Conservation (phyloP, 2,113 vertebrate species). For the Pollachius pollachius region DNA sequence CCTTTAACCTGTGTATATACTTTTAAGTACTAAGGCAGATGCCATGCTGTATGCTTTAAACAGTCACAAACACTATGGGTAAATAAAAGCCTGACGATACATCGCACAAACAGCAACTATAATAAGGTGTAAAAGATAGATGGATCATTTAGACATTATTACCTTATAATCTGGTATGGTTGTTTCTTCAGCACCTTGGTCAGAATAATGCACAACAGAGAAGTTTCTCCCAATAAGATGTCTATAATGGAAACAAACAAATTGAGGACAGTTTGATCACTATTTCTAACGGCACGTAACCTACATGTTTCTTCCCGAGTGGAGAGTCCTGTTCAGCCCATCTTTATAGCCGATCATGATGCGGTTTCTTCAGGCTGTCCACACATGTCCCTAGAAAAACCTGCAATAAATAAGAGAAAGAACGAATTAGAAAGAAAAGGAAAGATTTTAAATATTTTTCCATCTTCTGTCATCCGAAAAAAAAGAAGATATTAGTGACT, state of each 20-base stretch:
- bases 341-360: conserved; percentile 71
- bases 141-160: not conserved
- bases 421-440: not conserved
- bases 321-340: conserved; percentile 66
- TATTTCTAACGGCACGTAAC: conserved; percentile 7
- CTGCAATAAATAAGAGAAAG: not conserved
- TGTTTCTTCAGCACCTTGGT: conserved; percentile 72
- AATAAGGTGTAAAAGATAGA: not conserved
- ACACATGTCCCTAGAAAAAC: conserved; percentile 45
- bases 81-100: not conserved
- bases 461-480: no score
- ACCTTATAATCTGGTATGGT: conserved; percentile 69
- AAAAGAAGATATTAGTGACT: no score
- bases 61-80: not conserved
- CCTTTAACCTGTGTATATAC: not conserved
- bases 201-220: conserved; percentile 75
- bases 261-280: not conserved
- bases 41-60: not conserved
- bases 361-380: conserved; percentile 45
- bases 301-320: conserved; percentile 76
- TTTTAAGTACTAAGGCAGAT: no score
- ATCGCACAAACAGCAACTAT: not conserved
- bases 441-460: no score
- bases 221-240: conserved; percentile 80
- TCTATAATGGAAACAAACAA: conserved; percentile 60